Conservation (phyloP, 2,888 invertebrate genomes). For the Drosophila subquinaria region DNA sequence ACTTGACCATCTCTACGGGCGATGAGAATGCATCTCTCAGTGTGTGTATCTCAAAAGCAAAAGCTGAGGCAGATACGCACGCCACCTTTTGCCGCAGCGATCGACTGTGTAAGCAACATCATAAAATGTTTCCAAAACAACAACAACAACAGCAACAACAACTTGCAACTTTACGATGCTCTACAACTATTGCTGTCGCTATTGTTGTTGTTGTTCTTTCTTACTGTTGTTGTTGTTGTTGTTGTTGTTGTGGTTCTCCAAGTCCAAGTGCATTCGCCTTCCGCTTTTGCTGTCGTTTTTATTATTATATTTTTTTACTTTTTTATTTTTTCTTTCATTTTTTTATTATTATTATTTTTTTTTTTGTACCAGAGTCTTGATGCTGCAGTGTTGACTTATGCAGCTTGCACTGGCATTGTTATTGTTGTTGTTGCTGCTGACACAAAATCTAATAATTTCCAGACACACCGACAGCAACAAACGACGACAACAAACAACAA, state of each 20-base stretch:
- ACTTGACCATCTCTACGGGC: conserved; percentile 20
- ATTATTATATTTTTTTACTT: conserved; percentile 37
- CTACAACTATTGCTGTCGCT: conserved; percentile 62
- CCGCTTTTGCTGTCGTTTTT: conserved; percentile 64
- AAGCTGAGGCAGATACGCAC: conserved; percentile 54
- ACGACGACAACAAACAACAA: conserved; percentile 30
- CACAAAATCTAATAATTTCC: conserved; percentile 69
- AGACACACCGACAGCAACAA: conserved; percentile 45
- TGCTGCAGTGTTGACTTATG: conserved; percentile 66
- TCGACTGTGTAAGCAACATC: conserved; percentile 57
- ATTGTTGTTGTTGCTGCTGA: conserved; percentile 49
- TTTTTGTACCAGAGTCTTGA: conserved; percentile 27
- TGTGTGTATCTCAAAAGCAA: conserved; percentile 25
- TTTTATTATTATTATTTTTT: conserved; percentile 35
- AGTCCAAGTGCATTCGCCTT: conserved; percentile 74
- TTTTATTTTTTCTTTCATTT: conserved; percentile 28
- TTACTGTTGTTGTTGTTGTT: conserved; percentile 22
- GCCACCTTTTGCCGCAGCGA: conserved; percentile 46
- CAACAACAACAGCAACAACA: conserved; percentile 39
- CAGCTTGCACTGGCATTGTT: conserved; percentile 55
- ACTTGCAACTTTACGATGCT: conserved; percentile 71
- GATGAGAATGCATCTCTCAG: conserved; percentile 19
- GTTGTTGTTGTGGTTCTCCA: conserved; percentile 37
- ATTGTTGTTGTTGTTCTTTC: conserved; percentile 33
- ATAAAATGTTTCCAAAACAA: conserved; percentile 65